Conservation (phyloP, 2,888 invertebrate genomes). For the Lasioglossum pauxillum region DNA sequence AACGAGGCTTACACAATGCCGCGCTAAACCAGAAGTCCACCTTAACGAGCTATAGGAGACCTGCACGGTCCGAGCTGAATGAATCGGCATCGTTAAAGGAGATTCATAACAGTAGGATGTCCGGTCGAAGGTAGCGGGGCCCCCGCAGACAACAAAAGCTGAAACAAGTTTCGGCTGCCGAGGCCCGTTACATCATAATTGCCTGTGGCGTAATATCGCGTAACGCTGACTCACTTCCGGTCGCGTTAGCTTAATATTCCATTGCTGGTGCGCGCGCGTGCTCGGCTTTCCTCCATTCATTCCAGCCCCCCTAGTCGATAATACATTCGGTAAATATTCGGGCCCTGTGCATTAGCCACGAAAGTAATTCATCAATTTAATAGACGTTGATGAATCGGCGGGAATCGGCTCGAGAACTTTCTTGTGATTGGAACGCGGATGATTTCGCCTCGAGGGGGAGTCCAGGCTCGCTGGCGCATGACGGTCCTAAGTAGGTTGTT, state of each 20-base stretch:
- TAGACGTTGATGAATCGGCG: constrained; percentile 14
- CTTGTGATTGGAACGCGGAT: not conserved
- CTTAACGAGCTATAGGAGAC: constrained; percentile 17
- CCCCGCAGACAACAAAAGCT: constrained; percentile 10
- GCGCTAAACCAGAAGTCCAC: not conserved
- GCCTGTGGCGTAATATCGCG: constrained; percentile 34
- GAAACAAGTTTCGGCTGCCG: constrained; percentile 34
- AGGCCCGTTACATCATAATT: constrained; percentile 47
- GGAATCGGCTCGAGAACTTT: not conserved
- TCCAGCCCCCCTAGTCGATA: constrained; percentile 5
- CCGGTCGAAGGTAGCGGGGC: not conserved
- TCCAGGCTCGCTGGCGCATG: not conserved
- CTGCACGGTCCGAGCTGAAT: not conserved
- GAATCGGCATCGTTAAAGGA: constrained; percentile 27
- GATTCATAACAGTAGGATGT: constrained; percentile 24
- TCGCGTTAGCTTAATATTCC: constrained; percentile 46
- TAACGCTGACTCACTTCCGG: constrained; percentile 54
- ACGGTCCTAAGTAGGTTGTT: not conserved
- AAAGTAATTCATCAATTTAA: constrained; percentile 32
- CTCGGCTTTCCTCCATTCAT: constrained; percentile 36
- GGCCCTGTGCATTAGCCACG: not conserved
- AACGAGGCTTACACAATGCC: not conserved
- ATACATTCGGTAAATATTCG: constrained; percentile 39
- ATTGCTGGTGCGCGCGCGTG: constrained; percentile 24
- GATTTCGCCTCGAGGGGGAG: not conserved